phyloP scores from a whole-genome alignment of 2,888 invertebrate species.

The Caenorhabditis angaria region DNA sequence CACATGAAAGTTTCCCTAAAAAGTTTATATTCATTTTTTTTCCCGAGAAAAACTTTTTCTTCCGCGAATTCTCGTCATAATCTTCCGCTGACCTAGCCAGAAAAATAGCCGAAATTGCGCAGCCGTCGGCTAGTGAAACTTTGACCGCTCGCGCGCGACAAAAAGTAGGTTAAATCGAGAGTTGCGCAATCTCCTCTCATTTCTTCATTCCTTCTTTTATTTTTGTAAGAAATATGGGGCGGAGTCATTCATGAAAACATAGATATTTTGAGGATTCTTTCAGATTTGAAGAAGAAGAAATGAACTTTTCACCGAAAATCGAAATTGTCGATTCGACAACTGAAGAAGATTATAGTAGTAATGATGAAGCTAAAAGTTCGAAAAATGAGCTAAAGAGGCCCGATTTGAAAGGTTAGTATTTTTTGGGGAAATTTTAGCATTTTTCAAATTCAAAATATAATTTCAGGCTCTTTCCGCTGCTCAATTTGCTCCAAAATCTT shows the following conservation, averaged over 20 bases:
- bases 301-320: slow-evolving; percentile 10
- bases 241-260: background rate
- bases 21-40: too few relatives aligned
- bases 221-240: background rate
- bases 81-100: background rate
- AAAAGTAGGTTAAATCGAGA: slow-evolving; percentile 48
- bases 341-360: slow-evolving; percentile 22
- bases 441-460: background rate
- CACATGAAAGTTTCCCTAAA: too few relatives aligned
- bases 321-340: background rate
- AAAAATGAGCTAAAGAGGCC: slow-evolving; percentile 49
- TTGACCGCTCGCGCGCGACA: background rate
- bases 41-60: too few relatives aligned
- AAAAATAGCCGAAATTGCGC: background rate
- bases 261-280: background rate
- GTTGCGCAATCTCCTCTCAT: slow-evolving; percentile 33
- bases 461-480: slow-evolving; percentile 65
- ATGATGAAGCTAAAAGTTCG: slow-evolving; percentile 17
- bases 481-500: slow-evolving; percentile 65
- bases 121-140: background rate
- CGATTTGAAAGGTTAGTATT: slow-evolving; percentile 51
- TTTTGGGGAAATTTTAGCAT: background rate
- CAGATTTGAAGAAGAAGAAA: background rate
- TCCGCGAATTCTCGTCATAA: too few relatives aligned
- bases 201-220: slow-evolving; percentile 8